Base-by-base conservation (phyloP, 2,113 vertebrate genomes). In the Pampusana beccarii region DNA sequence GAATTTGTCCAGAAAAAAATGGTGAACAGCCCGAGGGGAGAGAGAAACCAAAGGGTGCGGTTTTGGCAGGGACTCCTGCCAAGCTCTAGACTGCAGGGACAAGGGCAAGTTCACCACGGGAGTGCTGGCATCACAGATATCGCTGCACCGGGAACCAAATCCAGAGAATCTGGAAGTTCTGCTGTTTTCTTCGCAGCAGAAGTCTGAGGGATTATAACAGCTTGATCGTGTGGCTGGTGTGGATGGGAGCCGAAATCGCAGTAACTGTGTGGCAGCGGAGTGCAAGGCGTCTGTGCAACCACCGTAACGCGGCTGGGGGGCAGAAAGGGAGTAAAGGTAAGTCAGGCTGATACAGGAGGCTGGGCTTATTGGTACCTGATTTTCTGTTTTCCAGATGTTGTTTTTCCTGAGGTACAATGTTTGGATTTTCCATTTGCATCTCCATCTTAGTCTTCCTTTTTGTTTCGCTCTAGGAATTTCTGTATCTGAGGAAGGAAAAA, bases 371-470 rank as follows among this genome's bases (percentile, higher is more conserved):
- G 11, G 9, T 36, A 33, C 51, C 38, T 4, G 3, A 28, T 34
- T 56, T 72, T 18, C 11, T 71, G 0, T 58, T 92, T 81, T 70
- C 71, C 5, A 5, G 21, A 48, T 9, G 2, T 31, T 34, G 0
- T 16, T 86, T 61, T 83, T 64, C 61, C 38, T 48, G 29, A 58
- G 19, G 15, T 44, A 8, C 14, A 10, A 3, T 7, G 26, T 44
- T 38, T 38, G 15, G 11, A 7, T 40, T 87, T 79, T 89, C 33
- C 26, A 6, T 40, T 82, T 89, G 60, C 24, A 18, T 46, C 51
- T 78, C 26, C 4, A 14, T 53, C 44, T 60, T 29, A 31, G 21
- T 44, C 6, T 64, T 48, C 16, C 24, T 58, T 14, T 38, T 75
- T 24, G 12, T 61, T 81, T 80, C 51, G 1, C 42, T 74, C 10